These are phyloP conservation scores for Hirtodrosophila trivittata DNA, from an alignment of 2,888 invertebrate genomes.

Conservation along the genomic window DNA sequence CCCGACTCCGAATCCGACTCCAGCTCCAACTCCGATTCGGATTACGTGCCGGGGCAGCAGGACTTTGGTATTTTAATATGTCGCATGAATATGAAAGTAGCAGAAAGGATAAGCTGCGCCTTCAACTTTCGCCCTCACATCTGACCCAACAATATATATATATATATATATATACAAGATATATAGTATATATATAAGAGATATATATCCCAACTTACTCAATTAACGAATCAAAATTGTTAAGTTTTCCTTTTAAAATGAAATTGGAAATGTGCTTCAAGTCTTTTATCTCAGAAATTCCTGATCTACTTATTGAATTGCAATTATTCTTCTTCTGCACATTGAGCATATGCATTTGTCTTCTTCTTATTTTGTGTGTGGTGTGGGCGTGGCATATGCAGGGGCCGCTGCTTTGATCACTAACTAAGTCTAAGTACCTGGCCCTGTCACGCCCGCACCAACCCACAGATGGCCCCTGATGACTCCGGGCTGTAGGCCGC, in stretches of 20 bases:
- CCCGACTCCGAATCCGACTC: constrained; percentile 9
- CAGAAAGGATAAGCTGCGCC: constrained; percentile 12
- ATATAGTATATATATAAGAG: too few species aligned
- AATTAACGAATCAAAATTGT: too few species aligned
- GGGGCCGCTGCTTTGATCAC: constrained; percentile 40
- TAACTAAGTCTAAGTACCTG: constrained; percentile 55
- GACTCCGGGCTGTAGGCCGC: constrained; percentile 40
- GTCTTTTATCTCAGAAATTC: too few species aligned
- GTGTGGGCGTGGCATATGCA: constrained; percentile 23
- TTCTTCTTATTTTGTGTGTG: not conserved
- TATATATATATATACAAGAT: too few species aligned
- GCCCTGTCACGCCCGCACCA: constrained; percentile 25
- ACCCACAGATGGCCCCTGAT: constrained; percentile 35
- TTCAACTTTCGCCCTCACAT: constrained; percentile 6
- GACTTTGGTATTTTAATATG: constrained; percentile 60
- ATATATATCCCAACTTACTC: too few species aligned
- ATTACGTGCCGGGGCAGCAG: constrained; percentile 54
- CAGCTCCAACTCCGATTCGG: constrained; percentile 21
- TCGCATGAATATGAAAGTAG: constrained; percentile 54
- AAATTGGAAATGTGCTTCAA: too few species aligned
- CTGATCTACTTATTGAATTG: too few species aligned
- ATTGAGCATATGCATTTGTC: constrained; percentile 5
- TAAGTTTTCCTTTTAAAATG: too few species aligned
- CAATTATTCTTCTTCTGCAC: too few species aligned
- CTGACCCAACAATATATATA: constrained; percentile 1